phyloP scores from a whole-genome alignment of 1,140 invertebrate species.

The Drosophila kurseongensis region DNA sequence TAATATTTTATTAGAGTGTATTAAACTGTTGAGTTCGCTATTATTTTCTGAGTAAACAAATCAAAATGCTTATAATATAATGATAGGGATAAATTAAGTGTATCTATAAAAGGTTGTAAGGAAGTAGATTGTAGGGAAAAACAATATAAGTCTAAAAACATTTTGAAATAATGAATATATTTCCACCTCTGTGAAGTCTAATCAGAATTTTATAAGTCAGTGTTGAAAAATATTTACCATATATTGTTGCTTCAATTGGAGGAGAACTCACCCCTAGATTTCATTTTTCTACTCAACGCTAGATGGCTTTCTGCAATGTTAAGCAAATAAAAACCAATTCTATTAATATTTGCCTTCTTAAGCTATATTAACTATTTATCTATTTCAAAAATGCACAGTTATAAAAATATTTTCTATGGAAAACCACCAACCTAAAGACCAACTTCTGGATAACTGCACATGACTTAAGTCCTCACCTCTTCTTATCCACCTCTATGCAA shows the following conservation, averaged over 20 bases:
- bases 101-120: too few species aligned
- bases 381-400: background rate
- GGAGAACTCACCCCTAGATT: background rate
- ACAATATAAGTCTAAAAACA: too few species aligned
- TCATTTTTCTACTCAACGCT: constrained; percentile 8
- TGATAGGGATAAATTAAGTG: too few species aligned
- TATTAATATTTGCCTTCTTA: background rate
- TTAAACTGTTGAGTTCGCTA: too few species aligned
- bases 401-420: background rate
- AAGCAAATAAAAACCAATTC: background rate
- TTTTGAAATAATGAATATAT: too few species aligned
- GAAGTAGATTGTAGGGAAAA: too few species aligned
- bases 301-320: constrained; percentile 32
- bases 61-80: too few species aligned
- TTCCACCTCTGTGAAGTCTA: constrained; percentile 1
- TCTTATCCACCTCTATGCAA: background rate
- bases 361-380: background rate
- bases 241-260: constrained; percentile 11
- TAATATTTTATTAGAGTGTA: background rate
- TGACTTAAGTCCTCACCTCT: constrained; percentile 1
- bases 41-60: background rate
- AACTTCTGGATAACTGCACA: constrained; percentile 52
- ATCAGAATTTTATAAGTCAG: background rate
- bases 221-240: background rate
- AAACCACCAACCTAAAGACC: constrained; percentile 4